Evolutionary conservation across 2,113 vertebrate genomes (phyloP).

Genomic region (Paraplagusia blochii): DNA sequence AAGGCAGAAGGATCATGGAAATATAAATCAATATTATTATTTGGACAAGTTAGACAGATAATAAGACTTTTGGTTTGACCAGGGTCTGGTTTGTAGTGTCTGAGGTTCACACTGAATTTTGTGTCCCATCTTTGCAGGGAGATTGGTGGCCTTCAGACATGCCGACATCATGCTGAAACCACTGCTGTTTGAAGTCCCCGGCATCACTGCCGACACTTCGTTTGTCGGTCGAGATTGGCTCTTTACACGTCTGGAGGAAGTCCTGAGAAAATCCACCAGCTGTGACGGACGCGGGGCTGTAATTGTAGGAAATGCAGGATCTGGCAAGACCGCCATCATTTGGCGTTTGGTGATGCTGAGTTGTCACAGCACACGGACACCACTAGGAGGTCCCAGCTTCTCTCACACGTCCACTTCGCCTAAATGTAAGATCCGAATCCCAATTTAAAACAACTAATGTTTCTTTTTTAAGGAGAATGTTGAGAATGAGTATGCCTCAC

Average conservation of each 20-base stretch:
- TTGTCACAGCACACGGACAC: conserved; percentile 90
- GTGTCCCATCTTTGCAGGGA: conserved; percentile 70
- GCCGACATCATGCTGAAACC: conserved; percentile 96
- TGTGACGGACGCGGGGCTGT: conserved; percentile 83
- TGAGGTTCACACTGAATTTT: neutral
- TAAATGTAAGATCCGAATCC: conserved; percentile 75
- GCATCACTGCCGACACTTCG: conserved; percentile 86
- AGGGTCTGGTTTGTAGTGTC: no score
- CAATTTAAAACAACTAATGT: neutral
- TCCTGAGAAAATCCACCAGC: conserved; percentile 75
- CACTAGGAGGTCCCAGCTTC: conserved; percentile 79
- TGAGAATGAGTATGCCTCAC: conserved; percentile 1
- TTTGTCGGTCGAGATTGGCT: conserved; percentile 96
- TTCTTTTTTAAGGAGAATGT: neutral
- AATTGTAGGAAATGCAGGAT: conserved; percentile 89
- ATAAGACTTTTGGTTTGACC: no score
- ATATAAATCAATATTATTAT: no score
- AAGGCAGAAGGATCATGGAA: no score
- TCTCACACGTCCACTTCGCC: conserved; percentile 85
- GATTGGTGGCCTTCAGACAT: conserved; percentile 89
- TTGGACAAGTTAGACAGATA: no score
- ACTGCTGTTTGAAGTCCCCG: conserved; percentile 95
- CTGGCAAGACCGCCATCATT: conserved; percentile 92
- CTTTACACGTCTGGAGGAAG: conserved; percentile 86
- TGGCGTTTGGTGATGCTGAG: conserved; percentile 94